Evolutionary conservation across 2,797 vertebrate species (phyloP).

Genomic region (Cyprinella venusta): DNA sequence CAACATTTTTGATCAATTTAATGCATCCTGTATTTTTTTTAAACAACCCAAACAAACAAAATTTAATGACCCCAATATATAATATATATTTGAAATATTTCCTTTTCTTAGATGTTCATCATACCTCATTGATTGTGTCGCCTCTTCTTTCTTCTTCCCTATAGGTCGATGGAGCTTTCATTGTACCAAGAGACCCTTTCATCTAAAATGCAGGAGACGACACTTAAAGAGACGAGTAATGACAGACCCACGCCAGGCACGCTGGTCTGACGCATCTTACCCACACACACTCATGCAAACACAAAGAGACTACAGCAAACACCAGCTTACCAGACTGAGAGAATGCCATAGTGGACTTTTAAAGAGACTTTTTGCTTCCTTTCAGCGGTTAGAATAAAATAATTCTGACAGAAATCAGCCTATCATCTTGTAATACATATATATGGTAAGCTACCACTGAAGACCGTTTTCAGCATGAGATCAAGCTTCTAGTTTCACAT

Average conservation of each 20-base stretch:
- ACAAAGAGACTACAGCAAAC: slow-evolving; percentile 33
- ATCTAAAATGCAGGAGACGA: slow-evolving; percentile 71
- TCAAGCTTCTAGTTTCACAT: slow-evolving; percentile 23
- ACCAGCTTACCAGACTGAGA: slow-evolving; percentile 22
- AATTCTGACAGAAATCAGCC: slow-evolving; percentile 7
- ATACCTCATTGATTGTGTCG: background rate
- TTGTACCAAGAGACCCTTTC: slow-evolving; percentile 70
- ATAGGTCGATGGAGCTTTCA: slow-evolving; percentile 69
- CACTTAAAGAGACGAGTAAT: slow-evolving; percentile 60
- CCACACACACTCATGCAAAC: slow-evolving; percentile 20
- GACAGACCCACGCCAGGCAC: slow-evolving; percentile 77
- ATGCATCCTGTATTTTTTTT: background rate
- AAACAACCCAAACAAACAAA: background rate
- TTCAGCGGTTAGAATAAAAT: background rate
- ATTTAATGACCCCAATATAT: background rate
- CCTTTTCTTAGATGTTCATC: background rate
- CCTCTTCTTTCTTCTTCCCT: slow-evolving; percentile 33
- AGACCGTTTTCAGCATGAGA: slow-evolving; percentile 22
- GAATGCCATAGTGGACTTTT: background rate
- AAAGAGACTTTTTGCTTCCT: slow-evolving; percentile 19
- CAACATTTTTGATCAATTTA: background rate
- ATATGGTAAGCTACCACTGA: background rate
- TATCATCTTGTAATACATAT: slow-evolving; percentile 1
- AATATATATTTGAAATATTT: background rate
- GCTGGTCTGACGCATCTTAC: slow-evolving; percentile 71